Evolutionary conservation across 1,140 invertebrate species (phyloP).

Genomic region (Lutraria rhynchaena): DNA sequence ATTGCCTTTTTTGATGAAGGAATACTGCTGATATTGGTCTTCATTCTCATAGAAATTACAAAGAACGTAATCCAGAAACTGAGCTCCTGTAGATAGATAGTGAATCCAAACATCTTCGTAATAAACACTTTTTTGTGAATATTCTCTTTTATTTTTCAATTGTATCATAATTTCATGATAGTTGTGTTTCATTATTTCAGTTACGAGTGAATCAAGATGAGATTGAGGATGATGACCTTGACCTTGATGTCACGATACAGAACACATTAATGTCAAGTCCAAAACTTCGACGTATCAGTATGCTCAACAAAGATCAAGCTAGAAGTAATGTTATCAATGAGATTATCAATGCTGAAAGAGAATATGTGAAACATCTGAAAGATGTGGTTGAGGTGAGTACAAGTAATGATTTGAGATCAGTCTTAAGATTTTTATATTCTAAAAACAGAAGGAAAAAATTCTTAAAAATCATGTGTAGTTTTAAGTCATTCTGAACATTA

Average conservation of each 20-base stretch:
- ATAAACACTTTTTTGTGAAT: too few relatives aligned
- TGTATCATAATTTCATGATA: too few relatives aligned
- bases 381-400: conserved; percentile 87
- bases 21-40: too few relatives aligned
- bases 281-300: conserved; percentile 63
- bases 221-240: conserved; percentile 70
- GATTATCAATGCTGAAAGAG: conserved; percentile 90
- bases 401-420: not conserved
- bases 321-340: conserved; percentile 91
- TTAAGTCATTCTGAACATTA: too few relatives aligned
- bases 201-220: conserved; percentile 79
- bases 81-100: too few relatives aligned
- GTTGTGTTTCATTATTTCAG: conserved; percentile 60
- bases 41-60: too few relatives aligned
- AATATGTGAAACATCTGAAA: conserved; percentile 91
- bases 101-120: too few relatives aligned
- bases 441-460: too few relatives aligned
- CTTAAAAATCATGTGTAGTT: too few relatives aligned
- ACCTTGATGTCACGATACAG: conserved; percentile 66
- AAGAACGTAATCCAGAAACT: too few relatives aligned
- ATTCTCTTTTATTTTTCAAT: too few relatives aligned
- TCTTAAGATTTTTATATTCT: not conserved
- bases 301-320: conserved; percentile 85
- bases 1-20: too few relatives aligned
- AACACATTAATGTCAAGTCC: conserved; percentile 53